Evolutionary conservation across 2,797 vertebrate genomes (phyloP).

Genomic region (Kryptopterus vitreolus): DNA sequence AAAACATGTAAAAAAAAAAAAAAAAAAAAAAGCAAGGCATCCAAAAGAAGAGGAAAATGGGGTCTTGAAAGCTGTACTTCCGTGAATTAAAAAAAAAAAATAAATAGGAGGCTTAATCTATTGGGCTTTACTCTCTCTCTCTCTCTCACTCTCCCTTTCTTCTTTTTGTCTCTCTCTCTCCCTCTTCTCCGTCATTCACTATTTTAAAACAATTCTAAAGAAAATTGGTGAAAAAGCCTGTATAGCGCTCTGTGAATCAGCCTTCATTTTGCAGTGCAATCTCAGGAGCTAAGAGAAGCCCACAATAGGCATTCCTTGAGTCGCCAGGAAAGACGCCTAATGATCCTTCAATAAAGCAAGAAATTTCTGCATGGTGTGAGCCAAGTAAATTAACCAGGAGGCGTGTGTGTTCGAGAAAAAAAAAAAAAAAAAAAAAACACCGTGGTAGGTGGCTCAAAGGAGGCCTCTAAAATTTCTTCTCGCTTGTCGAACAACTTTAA

Average conservation of each 20-base stretch:
- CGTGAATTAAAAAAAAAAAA: slow-evolving; percentile 68
- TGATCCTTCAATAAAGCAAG: slow-evolving; percentile 58
- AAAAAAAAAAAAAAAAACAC: slow-evolving; percentile 49
- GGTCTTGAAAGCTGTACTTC: slow-evolving; percentile 68
- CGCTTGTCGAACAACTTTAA: slow-evolving; percentile 25
- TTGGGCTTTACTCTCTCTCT: slow-evolving; percentile 40
- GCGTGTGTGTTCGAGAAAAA: slow-evolving; percentile 44
- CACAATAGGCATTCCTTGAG: slow-evolving; percentile 59
- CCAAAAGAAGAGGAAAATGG: slow-evolving; percentile 65
- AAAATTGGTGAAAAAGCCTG: slow-evolving; percentile 61
- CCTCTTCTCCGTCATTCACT: slow-evolving; percentile 65
- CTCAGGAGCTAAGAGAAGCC: slow-evolving; percentile 50
- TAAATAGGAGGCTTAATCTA: slow-evolving; percentile 57
- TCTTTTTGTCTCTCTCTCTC: slow-evolving; percentile 26
- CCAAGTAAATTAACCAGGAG: slow-evolving; percentile 57
- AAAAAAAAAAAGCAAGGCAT: slow-evolving; percentile 63
- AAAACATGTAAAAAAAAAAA: slow-evolving; percentile 84
- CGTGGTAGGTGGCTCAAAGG: slow-evolving; percentile 56
- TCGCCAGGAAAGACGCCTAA: slow-evolving; percentile 61
- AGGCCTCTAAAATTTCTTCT: slow-evolving; percentile 51
- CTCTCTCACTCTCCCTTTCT: background rate
- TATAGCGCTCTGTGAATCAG: slow-evolving; percentile 50
- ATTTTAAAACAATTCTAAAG: slow-evolving; percentile 76
- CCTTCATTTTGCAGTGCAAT: slow-evolving; percentile 51
- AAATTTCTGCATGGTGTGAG: slow-evolving; percentile 59